Conservation (phyloP, 2,888 invertebrate species). For the Chalcosyrphus nemorum region DNA sequence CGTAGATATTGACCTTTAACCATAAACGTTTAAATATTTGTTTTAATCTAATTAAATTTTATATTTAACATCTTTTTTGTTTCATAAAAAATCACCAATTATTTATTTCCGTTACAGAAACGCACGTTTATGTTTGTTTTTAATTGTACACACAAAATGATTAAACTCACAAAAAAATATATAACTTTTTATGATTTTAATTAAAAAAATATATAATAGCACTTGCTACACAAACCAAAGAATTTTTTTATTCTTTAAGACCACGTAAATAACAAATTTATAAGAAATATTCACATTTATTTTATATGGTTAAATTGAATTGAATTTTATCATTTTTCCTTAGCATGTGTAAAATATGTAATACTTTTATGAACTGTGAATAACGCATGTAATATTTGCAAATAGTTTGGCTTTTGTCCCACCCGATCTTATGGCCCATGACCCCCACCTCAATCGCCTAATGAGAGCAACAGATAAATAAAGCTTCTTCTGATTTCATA, state of each 20-base stretch:
- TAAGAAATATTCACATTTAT: neutral
- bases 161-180: constrained; percentile 37
- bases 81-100: constrained; percentile 75
- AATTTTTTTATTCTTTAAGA: neutral
- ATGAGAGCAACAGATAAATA: too few species aligned
- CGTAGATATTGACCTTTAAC: constrained; percentile 37
- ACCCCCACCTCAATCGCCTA: neutral
- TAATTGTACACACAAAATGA: constrained; percentile 44
- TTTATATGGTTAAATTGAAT: neutral
- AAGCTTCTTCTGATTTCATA: constrained; percentile 21
- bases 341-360: constrained; percentile 57
- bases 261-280: neutral
- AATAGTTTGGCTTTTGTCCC: constrained; percentile 57
- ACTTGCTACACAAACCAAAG: constrained; percentile 11
- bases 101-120: constrained; percentile 66
- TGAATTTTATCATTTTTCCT: constrained; percentile 33
- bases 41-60: constrained; percentile 6
- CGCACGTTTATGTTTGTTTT: constrained; percentile 69
- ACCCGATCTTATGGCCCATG: neutral
- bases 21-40: constrained; percentile 30
- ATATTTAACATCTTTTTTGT: constrained; percentile 32
- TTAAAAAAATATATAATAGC: too few species aligned
- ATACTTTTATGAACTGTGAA: constrained; percentile 10
- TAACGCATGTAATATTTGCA: constrained; percentile 64
- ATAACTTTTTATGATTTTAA: constrained; percentile 20